Evolutionary conservation across 2,888 invertebrate genomes (phyloP).

Genomic region (Pelosia muscerda): DNA sequence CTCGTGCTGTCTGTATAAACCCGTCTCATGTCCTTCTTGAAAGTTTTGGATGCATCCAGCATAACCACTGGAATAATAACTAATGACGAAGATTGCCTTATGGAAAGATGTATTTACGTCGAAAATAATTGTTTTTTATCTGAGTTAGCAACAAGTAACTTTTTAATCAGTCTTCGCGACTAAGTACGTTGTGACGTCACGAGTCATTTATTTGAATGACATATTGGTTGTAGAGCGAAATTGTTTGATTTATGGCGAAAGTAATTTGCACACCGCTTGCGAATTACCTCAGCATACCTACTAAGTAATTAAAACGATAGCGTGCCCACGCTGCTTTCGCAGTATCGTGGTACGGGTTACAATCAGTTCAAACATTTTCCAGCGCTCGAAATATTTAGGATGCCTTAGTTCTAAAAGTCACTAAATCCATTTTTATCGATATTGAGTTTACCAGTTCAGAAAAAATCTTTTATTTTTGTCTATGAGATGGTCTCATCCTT

Average conservation of each 20-base stretch:
- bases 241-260: not conserved
- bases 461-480: too few relatives aligned
- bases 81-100: too few relatives aligned
- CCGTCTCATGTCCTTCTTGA: too few relatives aligned
- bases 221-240: not conserved
- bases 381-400: slow-evolving; percentile 17
- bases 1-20: too few relatives aligned
- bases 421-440: too few relatives aligned
- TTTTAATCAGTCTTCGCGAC: not conserved
- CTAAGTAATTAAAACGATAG: slow-evolving; percentile 16
- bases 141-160: not conserved
- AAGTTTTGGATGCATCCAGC: too few relatives aligned
- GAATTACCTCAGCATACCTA: slow-evolving; percentile 11
- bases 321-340: not conserved
- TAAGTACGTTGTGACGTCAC: not conserved
- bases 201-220: not conserved
- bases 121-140: too few relatives aligned
- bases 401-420: too few relatives aligned
- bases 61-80: too few relatives aligned
- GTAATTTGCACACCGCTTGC: slow-evolving; percentile 6
- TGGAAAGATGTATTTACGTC: too few relatives aligned
- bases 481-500: too few relatives aligned
- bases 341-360: slow-evolving; percentile 29
- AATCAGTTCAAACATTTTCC: slow-evolving; percentile 42
- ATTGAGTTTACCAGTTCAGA: too few relatives aligned